These are phyloP conservation scores for Poeciliopsis infans DNA, from an alignment of 2,797 vertebrate species.

Conservation along the genomic window DNA sequence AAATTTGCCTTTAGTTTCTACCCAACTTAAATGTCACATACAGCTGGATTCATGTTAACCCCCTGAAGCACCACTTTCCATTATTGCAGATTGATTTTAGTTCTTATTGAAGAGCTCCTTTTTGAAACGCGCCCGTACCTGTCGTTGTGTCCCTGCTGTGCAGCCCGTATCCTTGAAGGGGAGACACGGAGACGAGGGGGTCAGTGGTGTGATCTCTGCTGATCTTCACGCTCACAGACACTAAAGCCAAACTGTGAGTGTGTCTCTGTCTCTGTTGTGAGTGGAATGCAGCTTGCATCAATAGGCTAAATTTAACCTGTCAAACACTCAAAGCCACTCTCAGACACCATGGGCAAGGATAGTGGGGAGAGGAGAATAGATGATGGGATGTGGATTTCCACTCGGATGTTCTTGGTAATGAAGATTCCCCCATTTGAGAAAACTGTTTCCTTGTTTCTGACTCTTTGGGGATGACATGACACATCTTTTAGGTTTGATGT, in stretches of 20 bases:
- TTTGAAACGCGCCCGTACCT: slow-evolving; percentile 71
- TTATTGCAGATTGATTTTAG: not conserved
- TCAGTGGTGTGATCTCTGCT: slow-evolving; percentile 83
- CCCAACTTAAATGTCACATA: not conserved
- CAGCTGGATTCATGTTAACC: not conserved
- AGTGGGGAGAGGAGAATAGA: slow-evolving; percentile 21
- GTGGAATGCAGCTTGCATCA: slow-evolving; percentile 98
- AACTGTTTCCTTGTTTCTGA: slow-evolving; percentile 19
- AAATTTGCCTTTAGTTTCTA: not conserved
- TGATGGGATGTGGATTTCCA: slow-evolving; percentile 26
- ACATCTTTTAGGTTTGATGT: slow-evolving; percentile 19
- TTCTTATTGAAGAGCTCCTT: slow-evolving; percentile 11
- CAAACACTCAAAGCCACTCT: slow-evolving; percentile 91
- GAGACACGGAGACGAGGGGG: slow-evolving; percentile 72
- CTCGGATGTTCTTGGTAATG: slow-evolving; percentile 14
- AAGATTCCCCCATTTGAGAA: slow-evolving; percentile 28
- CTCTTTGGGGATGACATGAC: slow-evolving; percentile 27
- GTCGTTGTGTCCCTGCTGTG: slow-evolving; percentile 53
- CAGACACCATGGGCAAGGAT: slow-evolving; percentile 76
- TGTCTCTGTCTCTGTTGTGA: slow-evolving; percentile 87
- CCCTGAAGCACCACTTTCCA: not conserved
- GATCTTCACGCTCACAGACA: slow-evolving; percentile 89
- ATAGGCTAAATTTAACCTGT: slow-evolving; percentile 94
- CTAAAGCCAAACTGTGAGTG: slow-evolving; percentile 86
- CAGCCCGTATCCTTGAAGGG: slow-evolving; percentile 73